Base-by-base conservation (phyloP, 2,113 vertebrate genomes). In the Genyomyrus donnyi region DNA sequence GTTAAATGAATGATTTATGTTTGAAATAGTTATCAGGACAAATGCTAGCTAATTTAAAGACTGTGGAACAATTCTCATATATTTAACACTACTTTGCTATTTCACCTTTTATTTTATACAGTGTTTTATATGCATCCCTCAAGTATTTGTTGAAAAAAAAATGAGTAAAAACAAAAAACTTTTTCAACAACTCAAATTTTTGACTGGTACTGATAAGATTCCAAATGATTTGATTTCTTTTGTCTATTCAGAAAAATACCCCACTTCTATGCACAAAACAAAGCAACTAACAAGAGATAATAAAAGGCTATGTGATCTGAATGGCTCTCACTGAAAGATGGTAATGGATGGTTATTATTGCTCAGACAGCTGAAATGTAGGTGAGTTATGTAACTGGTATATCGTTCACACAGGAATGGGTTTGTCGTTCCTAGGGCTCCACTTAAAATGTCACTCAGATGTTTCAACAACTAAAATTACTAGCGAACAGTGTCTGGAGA, bases 341-440 rank as follows among this genome's bases (percentile, higher is more conserved):
- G 91, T 93, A 94, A 94, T 94, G 93, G 93, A 94, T 90, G 90
- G 86, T 93, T 94, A 93, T 93, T 92, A 93, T 93, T 93, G 91
- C 91, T 77, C 56, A 70, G 91, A 94, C 94, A 92, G 94, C 93
- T 94, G 89, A 91, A 91, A 93, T 89, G 19, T 87, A 48, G 93
- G 91, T 88, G 90, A 86, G 89, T 88, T 70, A 91, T 91, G 94
- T 95, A 94, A 94, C 94, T 93, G 93, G 87, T 90, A 90, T 90
- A 93, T 93, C 66, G 92, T 93, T 70, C n/a, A 31, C n/a, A 31
- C 62, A 27, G 62, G 62, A n/a, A 66, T 66, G 62, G 62, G 62
- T 70, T 70, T 70, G 27, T 70, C 10, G 3, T 70, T 70, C n/a
- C 10, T 31, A 3, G 62, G 62, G 62, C n/a, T 27, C n/a, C n/a